Evolutionary conservation across 2,888 invertebrate genomes (phyloP).

Genomic region (Cryptophagus acutangulus): DNA sequence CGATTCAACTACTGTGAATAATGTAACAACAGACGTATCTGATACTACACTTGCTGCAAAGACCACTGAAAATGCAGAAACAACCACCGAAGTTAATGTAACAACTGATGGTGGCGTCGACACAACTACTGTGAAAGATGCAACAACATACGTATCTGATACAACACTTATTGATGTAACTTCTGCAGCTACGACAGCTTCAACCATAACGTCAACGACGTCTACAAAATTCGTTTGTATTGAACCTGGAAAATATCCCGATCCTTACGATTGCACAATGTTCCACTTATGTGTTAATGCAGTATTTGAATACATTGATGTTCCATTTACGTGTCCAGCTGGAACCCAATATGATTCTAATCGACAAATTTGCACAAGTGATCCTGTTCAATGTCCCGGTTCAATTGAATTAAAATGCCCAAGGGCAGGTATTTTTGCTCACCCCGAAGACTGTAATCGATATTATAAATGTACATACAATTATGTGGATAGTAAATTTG

Average conservation of each 20-base stretch:
- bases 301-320: constrained; percentile 26
- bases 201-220: constrained; percentile 3
- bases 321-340: constrained; percentile 31
- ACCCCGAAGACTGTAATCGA: constrained; percentile 50
- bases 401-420: constrained; percentile 31
- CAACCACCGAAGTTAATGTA: constrained; percentile 9
- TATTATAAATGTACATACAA: constrained; percentile 54
- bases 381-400: constrained; percentile 37
- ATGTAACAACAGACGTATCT: no score
- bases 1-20: no score
- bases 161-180: constrained; percentile 7
- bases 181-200: constrained; percentile 6
- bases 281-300: constrained; percentile 37
- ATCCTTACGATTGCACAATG: constrained; percentile 30
- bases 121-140: constrained; percentile 34
- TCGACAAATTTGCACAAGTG: constrained; percentile 30
- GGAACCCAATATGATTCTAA: constrained; percentile 30
- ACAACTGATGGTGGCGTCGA: constrained; percentile 28
- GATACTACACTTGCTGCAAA: no score
- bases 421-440: constrained; percentile 49
- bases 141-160: constrained; percentile 10
- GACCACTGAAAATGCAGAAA: constrained; percentile 11
- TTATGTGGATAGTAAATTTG: constrained; percentile 50
- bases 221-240: constrained; percentile 27
- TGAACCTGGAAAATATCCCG: constrained; percentile 33